phyloP scores from a whole-genome alignment of 30 jellyfish, hydroid and myxozoan species.

The Clytia hemisphaerica region DNA sequence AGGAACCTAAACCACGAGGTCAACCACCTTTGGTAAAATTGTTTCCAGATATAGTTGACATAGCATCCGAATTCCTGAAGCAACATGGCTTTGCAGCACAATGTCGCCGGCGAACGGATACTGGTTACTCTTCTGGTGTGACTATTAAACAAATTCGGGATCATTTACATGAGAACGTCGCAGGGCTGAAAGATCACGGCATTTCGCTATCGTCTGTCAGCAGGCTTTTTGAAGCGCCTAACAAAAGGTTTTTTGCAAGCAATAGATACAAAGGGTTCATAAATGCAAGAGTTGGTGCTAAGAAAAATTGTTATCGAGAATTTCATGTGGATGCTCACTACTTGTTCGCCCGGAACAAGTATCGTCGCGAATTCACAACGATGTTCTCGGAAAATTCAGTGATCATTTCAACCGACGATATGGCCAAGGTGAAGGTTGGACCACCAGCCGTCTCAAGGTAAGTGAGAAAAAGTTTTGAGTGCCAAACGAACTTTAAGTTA shows the following conservation, averaged over 20 bases:
- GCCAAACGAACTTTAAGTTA: too few species aligned
- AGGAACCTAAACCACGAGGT: conserved; percentile 31
- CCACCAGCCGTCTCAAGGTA: conserved; percentile 21
- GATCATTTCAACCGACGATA: not conserved
- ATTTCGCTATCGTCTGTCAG: not conserved
- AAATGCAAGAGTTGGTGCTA: not conserved
- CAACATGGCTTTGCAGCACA: conserved; percentile 40
- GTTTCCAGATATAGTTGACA: conserved; percentile 25
- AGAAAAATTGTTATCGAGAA: not conserved
- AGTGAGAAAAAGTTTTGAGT: too few species aligned
- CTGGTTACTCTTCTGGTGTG: conserved; percentile 19
- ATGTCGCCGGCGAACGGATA: conserved; percentile 5
- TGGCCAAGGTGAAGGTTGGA: conserved; percentile 19
- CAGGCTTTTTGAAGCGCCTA: conserved; percentile 14
- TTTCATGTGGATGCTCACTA: conserved; percentile 5
- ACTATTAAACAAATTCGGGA: conserved; percentile 5
- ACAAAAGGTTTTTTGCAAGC: not conserved
- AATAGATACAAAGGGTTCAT: not conserved
- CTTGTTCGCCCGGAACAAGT: conserved; percentile 18
- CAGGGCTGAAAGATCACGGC: conserved; percentile 5
- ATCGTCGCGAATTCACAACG: conserved; percentile 6
- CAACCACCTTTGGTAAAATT: conserved; percentile 7
- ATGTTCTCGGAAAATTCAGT: not conserved
- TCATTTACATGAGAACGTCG: conserved; percentile 1
- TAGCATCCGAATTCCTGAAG: conserved; percentile 4